phyloP scores from a whole-genome alignment of 2,797 vertebrate genomes.

The Melanogrammus aeglefinus region DNA sequence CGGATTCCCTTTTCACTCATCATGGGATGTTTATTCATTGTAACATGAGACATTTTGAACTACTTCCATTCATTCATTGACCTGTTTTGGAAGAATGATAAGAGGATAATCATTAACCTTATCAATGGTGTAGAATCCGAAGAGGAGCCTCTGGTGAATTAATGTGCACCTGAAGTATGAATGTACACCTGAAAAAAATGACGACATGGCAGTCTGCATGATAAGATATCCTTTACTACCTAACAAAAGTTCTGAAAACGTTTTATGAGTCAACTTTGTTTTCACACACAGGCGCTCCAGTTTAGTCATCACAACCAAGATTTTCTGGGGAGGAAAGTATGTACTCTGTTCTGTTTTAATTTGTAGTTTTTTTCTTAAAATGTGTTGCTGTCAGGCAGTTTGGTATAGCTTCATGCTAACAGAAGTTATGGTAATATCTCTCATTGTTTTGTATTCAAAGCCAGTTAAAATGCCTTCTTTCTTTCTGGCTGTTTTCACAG shows the following conservation, averaged over 20 bases:
- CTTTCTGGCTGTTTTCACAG: conserved; percentile 52
- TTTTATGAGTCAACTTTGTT: conserved; percentile 10
- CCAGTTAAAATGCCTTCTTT: not conserved
- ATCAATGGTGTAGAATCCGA: not conserved
- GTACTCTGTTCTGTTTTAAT: conserved; percentile 50
- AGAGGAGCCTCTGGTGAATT: not conserved
- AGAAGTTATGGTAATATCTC: not conserved
- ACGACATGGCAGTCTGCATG: not conserved
- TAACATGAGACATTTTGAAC: not conserved
- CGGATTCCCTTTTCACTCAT: not conserved
- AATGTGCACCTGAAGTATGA: not conserved
- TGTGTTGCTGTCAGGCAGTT: not conserved
- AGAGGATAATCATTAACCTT: not conserved
- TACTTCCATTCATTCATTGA: not conserved
- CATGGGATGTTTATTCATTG: not conserved
- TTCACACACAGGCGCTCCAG: conserved; percentile 83
- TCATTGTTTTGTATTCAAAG: not conserved
- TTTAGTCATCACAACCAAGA: conserved; percentile 95
- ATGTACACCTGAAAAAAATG: not conserved
- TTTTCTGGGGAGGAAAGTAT: conserved; percentile 98
- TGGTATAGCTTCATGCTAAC: not conserved
- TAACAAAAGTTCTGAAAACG: not conserved
- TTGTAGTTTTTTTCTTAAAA: not conserved
- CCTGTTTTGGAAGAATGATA: not conserved
- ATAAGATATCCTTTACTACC: not conserved